Conservation (phyloP, 2,113 vertebrate genomes). For the Perca schrenkii region DNA sequence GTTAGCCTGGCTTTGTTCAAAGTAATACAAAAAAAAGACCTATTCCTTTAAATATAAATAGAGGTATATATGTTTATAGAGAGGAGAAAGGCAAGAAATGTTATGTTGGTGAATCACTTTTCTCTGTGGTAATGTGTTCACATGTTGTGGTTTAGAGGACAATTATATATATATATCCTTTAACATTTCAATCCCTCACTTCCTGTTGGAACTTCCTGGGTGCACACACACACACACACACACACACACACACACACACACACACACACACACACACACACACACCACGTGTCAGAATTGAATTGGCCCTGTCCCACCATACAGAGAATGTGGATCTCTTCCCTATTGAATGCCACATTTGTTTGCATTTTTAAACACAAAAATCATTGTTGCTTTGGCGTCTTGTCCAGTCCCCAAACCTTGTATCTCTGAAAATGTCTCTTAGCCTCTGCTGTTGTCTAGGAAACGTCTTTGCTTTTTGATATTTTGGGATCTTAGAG, state of each 20-base stretch:
- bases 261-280: too few species aligned
- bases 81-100: not conserved
- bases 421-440: conserved; percentile 11
- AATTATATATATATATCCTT: not conserved
- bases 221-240: too few species aligned
- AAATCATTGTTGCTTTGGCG: not conserved
- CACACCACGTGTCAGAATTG: conserved; percentile 8
- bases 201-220: not conserved
- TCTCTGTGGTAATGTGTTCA: not conserved
- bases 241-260: too few species aligned
- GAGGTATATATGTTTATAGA: not conserved
- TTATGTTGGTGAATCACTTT: not conserved
- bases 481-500: conserved; percentile 66
- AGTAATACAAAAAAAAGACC: too few species aligned
- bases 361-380: not conserved
- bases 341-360: not conserved
- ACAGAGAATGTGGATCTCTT: conserved; percentile 16
- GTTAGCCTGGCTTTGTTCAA: too few species aligned
- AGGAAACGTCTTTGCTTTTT: conserved; percentile 45
- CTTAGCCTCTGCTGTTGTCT: conserved; percentile 28
- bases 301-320: conserved; percentile 25
- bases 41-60: not conserved
- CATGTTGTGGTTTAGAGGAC: not conserved
- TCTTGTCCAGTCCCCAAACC: not conserved
- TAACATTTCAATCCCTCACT: conserved; percentile 14